Evolutionary conservation across 2,113 vertebrate genomes (phyloP).

Genomic region (Mungos mungo): DNA sequence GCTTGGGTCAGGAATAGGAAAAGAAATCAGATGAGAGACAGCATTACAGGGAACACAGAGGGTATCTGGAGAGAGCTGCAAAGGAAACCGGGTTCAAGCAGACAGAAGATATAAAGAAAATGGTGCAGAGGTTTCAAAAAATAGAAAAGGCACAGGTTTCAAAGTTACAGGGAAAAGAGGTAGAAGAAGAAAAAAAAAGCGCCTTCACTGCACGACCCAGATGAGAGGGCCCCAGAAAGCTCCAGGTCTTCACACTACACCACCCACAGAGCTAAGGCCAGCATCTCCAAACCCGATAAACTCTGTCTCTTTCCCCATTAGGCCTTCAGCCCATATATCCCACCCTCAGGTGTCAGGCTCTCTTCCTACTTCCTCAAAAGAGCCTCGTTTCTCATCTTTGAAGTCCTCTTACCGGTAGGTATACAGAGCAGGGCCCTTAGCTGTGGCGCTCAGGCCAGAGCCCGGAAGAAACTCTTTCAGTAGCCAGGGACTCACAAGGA

Average conservation of each 20-base stretch:
- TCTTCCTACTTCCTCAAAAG: slow-evolving; percentile 22
- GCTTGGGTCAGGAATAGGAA: background rate
- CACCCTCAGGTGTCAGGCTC: background rate
- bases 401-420: slow-evolving; percentile 54
- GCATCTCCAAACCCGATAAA: background rate
- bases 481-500: slow-evolving; percentile 29
- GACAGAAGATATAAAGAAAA: background rate
- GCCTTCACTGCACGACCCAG: background rate
- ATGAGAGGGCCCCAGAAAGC: background rate
- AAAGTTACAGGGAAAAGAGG: background rate
- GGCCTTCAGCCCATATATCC: background rate
- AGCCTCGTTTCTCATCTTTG: background rate
- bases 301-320: background rate
- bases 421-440: background rate
- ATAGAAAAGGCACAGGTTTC: background rate
- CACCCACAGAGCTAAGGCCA: background rate
- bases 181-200: background rate
- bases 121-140: background rate
- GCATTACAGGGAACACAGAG: background rate
- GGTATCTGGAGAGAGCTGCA: background rate
- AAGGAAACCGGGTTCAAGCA: background rate
- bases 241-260: background rate
- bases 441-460: slow-evolving; percentile 27
- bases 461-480: slow-evolving; percentile 59
- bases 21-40: background rate